Conservation (phyloP, 2,888 invertebrate species). For the Tipula lateralis region DNA sequence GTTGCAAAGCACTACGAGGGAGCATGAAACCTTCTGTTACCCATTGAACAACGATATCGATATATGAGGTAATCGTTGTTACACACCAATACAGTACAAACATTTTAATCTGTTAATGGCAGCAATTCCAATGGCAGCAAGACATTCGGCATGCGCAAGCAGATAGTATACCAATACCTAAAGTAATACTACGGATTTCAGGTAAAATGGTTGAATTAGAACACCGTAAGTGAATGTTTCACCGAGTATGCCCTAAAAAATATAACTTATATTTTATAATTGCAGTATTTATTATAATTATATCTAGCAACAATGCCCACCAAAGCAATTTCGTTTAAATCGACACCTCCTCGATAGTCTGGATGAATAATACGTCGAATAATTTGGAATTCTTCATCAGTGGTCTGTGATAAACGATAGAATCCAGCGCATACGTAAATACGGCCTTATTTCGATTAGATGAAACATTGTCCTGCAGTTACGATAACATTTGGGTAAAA, state of each 20-base stretch:
- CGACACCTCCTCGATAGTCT: constrained; percentile 44
- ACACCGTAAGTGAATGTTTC: constrained; percentile 31
- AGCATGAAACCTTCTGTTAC: too few relatives aligned
- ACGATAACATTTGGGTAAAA: constrained; percentile 47
- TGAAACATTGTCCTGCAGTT: constrained; percentile 48
- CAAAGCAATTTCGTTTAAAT: constrained; percentile 54
- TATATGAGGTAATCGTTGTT: too few relatives aligned
- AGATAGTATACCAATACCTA: constrained; percentile 43
- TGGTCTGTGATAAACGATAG: constrained; percentile 40
- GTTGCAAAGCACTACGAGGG: too few relatives aligned
- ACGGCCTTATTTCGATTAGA: constrained; percentile 40
- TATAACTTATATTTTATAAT: background rate
- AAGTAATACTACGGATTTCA: constrained; percentile 38
- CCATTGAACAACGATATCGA: too few relatives aligned
- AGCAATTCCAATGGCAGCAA: constrained; percentile 37
- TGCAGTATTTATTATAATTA: too few relatives aligned
- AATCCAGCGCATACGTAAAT: constrained; percentile 45
- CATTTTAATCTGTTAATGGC: constrained; percentile 43
- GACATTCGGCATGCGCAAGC: constrained; percentile 46
- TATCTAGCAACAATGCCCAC: constrained; percentile 44
- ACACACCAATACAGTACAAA: constrained; percentile 51
- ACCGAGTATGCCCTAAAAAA: background rate
- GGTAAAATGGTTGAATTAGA: constrained; percentile 45
- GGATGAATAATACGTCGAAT: constrained; percentile 43
- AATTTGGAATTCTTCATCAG: constrained; percentile 37